phyloP scores from a whole-genome alignment of 1,140 invertebrate species.

The Vanessa atalanta region DNA sequence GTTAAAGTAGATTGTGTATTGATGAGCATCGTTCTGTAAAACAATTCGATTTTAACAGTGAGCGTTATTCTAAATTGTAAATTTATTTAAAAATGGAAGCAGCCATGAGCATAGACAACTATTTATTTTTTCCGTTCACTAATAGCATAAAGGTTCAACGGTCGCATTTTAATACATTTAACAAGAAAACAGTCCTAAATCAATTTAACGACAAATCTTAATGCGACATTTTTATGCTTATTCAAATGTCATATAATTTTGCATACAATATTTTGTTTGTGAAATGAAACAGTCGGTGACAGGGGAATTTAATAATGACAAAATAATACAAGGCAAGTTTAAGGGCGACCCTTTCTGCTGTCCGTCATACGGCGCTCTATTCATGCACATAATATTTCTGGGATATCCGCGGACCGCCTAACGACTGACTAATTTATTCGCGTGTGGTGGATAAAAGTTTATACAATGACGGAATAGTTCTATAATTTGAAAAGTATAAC shows the following conservation, averaged over 20 bases:
- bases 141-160: not conserved
- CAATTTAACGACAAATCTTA: conserved; percentile 31
- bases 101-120: not conserved
- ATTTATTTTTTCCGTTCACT: not conserved
- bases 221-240: conserved; percentile 71
- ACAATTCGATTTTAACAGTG: not conserved
- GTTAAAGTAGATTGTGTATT: not conserved
- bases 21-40: not conserved
- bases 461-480: conserved; percentile 29
- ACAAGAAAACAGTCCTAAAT: conserved; percentile 31
- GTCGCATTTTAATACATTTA: conserved; percentile 12
- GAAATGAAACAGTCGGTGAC: conserved; percentile 75
- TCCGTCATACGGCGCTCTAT: conserved; percentile 77
- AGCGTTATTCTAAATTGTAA: not conserved
- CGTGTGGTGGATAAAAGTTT: conserved; percentile 50
- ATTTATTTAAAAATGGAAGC: not conserved
- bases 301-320: conserved; percentile 80
- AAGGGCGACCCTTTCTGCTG: conserved; percentile 78
- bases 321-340: conserved; percentile 80
- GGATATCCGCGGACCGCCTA: conserved; percentile 75
- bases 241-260: conserved; percentile 81
- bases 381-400: conserved; percentile 78
- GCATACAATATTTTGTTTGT: conserved; percentile 79
- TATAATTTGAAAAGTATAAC: not conserved
- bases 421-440: conserved; percentile 77